A percentile compares a stretch with the other conserved stretches of the same genome.
Conservation (phyloP, 2,888 invertebrate species). For the Himalopsyche anomala region DNA sequence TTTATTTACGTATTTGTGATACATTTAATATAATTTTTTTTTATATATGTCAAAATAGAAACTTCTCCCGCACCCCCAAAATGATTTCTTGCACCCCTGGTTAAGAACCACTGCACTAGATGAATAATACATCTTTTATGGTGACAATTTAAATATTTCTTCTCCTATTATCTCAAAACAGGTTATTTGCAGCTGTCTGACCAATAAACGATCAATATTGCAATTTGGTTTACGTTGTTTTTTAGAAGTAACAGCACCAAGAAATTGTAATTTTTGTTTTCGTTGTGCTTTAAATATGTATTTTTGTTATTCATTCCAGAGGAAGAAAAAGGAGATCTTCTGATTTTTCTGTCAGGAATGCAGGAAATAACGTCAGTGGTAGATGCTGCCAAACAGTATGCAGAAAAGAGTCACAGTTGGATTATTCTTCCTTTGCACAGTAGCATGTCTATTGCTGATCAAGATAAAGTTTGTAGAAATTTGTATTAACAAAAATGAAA, state of each 20-base stretch:
- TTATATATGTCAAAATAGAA: no score
- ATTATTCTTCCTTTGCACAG: constrained; percentile 95
- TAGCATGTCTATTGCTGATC: constrained; percentile 93
- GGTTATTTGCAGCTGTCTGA: no score
- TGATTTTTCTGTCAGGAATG: constrained; percentile 96
- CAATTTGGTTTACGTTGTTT: no score
- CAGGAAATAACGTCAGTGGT: constrained; percentile 93
- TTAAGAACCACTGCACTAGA: no score
- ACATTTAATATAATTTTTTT: no score
- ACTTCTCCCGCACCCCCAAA: no score
- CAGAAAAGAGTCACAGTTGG: constrained; percentile 88
- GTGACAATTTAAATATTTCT: no score
- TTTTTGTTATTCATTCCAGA: constrained; percentile 71
- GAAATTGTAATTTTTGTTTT: constrained; percentile 45
- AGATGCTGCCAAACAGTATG: constrained; percentile 90
- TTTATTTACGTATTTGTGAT: no score
- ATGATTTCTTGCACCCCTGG: no score
- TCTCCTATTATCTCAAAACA: no score
- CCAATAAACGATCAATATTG: no score
- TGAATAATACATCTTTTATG: no score
- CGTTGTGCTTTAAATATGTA: constrained; percentile 47
- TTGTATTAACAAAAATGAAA: not conserved
- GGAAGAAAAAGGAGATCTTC: constrained; percentile 92
- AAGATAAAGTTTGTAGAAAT: constrained; percentile 87
- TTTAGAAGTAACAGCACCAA: constrained; percentile 35